phyloP scores from a whole-genome alignment of 1,140 invertebrate genomes.

The Triops longicaudatus region DNA sequence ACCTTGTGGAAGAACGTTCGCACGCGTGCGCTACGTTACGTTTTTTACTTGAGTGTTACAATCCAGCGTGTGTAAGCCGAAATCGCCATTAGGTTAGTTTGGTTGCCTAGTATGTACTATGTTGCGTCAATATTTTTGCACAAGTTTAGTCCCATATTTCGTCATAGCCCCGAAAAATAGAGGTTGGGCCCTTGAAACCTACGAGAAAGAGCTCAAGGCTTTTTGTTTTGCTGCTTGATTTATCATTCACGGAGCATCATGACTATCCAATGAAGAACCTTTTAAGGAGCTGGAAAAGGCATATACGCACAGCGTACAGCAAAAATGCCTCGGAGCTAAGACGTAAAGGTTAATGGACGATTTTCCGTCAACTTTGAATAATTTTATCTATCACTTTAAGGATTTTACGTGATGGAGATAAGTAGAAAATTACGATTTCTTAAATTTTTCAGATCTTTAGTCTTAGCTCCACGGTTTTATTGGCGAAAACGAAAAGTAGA shows the following conservation, averaged over 20 bases:
- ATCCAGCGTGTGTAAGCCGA: not conserved
- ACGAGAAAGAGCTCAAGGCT: not conserved
- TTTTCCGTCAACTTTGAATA: not conserved
- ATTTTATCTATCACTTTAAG: not conserved
- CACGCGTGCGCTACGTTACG: not conserved
- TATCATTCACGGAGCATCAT: not conserved
- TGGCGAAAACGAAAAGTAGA: not conserved
- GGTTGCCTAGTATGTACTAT: no score
- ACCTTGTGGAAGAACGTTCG: not conserved
- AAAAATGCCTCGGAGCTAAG: not conserved
- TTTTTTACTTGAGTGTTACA: not conserved
- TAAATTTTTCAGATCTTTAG: not conserved
- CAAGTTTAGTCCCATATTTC: no score
- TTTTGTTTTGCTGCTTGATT: not conserved
- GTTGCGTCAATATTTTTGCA: no score
- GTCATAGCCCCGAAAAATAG: not conserved
- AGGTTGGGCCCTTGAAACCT: not conserved
- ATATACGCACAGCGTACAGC: not conserved
- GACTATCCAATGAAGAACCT: conserved; percentile 10
- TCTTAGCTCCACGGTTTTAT: not conserved
- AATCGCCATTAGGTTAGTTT: not conserved
- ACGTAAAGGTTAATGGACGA: not conserved
- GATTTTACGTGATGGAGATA: not conserved
- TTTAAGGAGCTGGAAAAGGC: not conserved
- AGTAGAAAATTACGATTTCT: not conserved